Conservation (phyloP, 1,140 invertebrate genomes). For the Diorhabda carinulata region DNA sequence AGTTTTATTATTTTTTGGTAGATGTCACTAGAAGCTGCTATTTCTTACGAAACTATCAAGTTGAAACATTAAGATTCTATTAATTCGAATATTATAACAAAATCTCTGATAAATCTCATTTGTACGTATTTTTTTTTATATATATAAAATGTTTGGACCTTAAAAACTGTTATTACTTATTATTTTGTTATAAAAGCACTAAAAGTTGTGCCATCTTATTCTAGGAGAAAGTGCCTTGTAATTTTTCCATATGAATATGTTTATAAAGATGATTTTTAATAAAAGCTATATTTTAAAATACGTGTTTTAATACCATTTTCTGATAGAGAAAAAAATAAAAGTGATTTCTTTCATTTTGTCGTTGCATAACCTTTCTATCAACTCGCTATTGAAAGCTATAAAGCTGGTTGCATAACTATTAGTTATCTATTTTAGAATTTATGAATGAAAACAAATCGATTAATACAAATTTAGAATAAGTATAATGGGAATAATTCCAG, state of each 20-base stretch:
- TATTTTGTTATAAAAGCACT: conserved; percentile 32
- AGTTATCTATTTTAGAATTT: too few species aligned
- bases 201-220: conserved; percentile 38
- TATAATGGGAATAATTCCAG: too few species aligned
- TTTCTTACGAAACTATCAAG: conserved; percentile 26
- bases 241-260: conserved; percentile 33
- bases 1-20: conserved; percentile 25
- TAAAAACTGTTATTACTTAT: conserved; percentile 27
- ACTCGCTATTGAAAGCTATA: too few species aligned
- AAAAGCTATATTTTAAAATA: conserved; percentile 32
- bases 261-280: conserved; percentile 37
- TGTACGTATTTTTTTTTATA: conserved; percentile 24
- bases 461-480: too few species aligned
- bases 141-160: conserved; percentile 22
- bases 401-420: too few species aligned
- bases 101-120: conserved; percentile 19
- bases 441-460: too few species aligned
- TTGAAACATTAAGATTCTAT: conserved; percentile 29
- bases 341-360: too few species aligned
- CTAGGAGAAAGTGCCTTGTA: conserved; percentile 35
- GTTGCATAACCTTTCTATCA: too few species aligned
- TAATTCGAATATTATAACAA: conserved; percentile 17
- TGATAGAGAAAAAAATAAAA: too few species aligned
- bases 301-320: too few species aligned
- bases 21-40: conserved; percentile 18